Evolutionary conservation across 2,888 invertebrate species (phyloP).

Genomic region (Oxystoma pomonae): DNA sequence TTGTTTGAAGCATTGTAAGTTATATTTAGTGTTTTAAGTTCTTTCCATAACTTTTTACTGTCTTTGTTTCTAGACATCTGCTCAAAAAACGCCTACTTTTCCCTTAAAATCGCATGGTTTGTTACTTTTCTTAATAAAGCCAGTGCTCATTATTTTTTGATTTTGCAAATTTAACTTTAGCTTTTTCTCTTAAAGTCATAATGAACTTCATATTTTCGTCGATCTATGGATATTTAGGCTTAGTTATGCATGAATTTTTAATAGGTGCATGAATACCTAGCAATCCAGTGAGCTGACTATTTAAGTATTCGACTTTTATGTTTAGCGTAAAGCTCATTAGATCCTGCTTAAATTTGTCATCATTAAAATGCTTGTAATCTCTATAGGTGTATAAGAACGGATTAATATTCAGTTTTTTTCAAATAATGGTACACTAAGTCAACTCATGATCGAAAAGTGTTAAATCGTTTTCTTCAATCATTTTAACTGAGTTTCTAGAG

Average conservation of each 20-base stretch:
- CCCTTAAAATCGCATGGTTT: neutral
- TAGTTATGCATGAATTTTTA: neutral
- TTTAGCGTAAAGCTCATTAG: neutral
- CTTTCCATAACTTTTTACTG: neutral
- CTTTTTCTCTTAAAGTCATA: neutral
- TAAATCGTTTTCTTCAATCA: neutral
- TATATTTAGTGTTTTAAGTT: neutral
- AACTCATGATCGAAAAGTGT: neutral
- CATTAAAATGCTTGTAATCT: neutral
- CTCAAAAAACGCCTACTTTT: too few relatives aligned
- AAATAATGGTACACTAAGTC: neutral
- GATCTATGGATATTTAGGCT: neutral
- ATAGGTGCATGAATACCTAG: neutral
- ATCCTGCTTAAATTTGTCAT: neutral
- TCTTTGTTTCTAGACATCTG: neutral
- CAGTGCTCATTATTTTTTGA: neutral
- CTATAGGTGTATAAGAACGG: neutral
- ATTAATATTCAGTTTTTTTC: neutral
- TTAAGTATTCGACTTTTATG: neutral
- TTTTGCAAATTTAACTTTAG: neutral
- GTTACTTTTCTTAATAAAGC: neutral
- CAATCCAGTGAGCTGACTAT: neutral
- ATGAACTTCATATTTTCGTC: neutral
- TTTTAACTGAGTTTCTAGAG: neutral
- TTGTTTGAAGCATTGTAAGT: neutral